Base-by-base conservation (phyloP, 35 echinoderm and acorn worm species). In the Apostichopus californicus region DNA sequence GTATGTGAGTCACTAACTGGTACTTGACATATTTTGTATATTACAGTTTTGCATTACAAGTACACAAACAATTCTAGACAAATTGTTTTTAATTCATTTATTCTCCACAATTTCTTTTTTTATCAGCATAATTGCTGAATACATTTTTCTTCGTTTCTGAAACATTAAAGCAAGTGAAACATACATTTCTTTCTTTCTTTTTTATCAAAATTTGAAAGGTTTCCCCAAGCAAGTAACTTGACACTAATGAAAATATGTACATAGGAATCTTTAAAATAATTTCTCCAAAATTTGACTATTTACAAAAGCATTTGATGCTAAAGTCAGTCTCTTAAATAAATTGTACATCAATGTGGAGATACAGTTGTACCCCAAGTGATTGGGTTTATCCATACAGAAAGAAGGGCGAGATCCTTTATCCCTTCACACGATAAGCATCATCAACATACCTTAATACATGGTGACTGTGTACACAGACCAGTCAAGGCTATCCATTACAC, bases 221-320 rank as follows among this genome's bases (percentile, higher is more conserved):
- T 46, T 55, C 17, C 80, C 80, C 80, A 83, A 83, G 56, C 56
- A 56, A 56, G 24, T 83, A 83, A 83, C 80, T 12, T 17, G 56
- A 83, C 17, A 55, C 56, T 83, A 57, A 83, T 56, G 56, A 83
- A 54, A 83, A 34, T 83, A 5, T 79, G 56, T 57, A 83, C 56
- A 57, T 18, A 83, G 28, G 28, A 54, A 55, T 83, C 80, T 83
- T 83, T 83, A 83, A 83, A 83, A 83, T 83, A 83, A 83, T 83
- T 54, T 57, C 28, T 83, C 80, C 56, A 83, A 83, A 83, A 75
- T 75, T 83, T 83, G 15, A 83, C 52, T 83, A 83, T 83, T 83
- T 83, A 83, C 80, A 83, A 55, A 57, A 57, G 80, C 80, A 83
- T 83, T 83, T 83, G 52, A 83, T 83, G 80, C 80, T 18, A 75